Base-by-base conservation (phyloP, 2,113 vertebrate species). In the Clinocottus analis region DNA sequence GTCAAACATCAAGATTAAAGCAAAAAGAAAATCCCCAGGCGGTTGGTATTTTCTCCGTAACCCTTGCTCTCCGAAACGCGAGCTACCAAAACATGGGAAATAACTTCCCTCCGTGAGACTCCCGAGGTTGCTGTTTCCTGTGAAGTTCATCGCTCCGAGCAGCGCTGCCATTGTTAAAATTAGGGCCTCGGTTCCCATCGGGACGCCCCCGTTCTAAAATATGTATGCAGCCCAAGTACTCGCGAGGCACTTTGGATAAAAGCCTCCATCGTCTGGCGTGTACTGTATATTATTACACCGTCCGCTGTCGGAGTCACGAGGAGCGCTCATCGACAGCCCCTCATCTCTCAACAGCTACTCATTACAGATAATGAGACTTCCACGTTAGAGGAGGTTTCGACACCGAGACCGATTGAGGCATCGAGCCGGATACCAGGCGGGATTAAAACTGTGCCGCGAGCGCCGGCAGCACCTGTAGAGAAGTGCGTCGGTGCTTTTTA, bases 291-390 rank as follows among this genome's bases (percentile, higher is more conserved):
- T 72, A 83, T 82, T 77, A 80, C 83, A 62, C 82, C 23, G 84
- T 62, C 84, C 68, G 41, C 49, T 63, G 83, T 70, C 62, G 7
- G 75, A 79, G 76, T 73, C 76, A 78, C 82, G 60, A 89, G 79
- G 73, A 76, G 67, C 87, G 84, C 80, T 85, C 84, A 83, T 80
- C 83, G 81, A 47, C 80, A 77, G 82, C 72, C 41, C 80, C 75
- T 86, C 72, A 61, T 87, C 81, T 45, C 83, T 91, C 89, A 87
- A 88, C 88, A 89, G 83, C 84, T 77, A 56, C 81, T 92, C 87
- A 85, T 92, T 89, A 90, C 0, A 72, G 65, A 72, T 89, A 87
- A 92, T 79, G 80, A 90, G 85, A 72, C 85, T 68, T 83, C 67
- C 83, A 83, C 56, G 37, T 80, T 65, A 37, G 56, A 72, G 68